Evolutionary conservation across 2,797 vertebrate species (phyloP), one percentile per base, ranked within the genome.

Genomic region (Nannoperca obscura): DNA sequence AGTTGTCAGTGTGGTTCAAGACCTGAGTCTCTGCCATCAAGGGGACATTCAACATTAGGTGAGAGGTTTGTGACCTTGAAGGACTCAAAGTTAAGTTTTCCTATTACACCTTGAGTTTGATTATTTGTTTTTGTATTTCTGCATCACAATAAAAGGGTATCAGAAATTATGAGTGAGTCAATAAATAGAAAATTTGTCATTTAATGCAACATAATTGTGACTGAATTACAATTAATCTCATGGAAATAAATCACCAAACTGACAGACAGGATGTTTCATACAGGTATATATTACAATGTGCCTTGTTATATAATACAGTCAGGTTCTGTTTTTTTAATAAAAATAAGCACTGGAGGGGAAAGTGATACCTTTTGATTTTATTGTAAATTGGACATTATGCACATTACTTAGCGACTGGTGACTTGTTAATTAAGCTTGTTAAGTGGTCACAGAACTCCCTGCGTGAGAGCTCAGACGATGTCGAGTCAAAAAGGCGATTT

Each of bases 231-330:
- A 96, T 96, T 96, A 96, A 95, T 96, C 89, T 93, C 92, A 97
- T 96, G 88, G 88, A 96, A 96, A 96, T 95, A 96, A 96, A 95
- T 90, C 92, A 94, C 93, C 92, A 95, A 96, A 95, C 93, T 78
- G 91, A 96, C 95, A 96, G 95, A 96, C 95, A 96, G 88, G 94
- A 93, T 95, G 96, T 97, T 95, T 96, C 96, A 95, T 96, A 97
- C 94, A 97, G 93, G 96, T 95, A 95, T 95, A 98, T 97, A 97
- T 97, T 98, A 99, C 97, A 99, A 94, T 97, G 96, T 96, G 95
- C 95, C 95, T 95, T 94, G 92, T 95, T 96, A 90, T 91, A 97
- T 96, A 96, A 96, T 97, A 97, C 96, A 98, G 94, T 95, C 95
- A 94, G 95, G 93, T 94, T 91, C 95, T 93, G 78, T 83, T 91